These are phyloP conservation scores for Tipula confusa DNA, from an alignment of 2,888 invertebrate species.

Conservation along the genomic window DNA sequence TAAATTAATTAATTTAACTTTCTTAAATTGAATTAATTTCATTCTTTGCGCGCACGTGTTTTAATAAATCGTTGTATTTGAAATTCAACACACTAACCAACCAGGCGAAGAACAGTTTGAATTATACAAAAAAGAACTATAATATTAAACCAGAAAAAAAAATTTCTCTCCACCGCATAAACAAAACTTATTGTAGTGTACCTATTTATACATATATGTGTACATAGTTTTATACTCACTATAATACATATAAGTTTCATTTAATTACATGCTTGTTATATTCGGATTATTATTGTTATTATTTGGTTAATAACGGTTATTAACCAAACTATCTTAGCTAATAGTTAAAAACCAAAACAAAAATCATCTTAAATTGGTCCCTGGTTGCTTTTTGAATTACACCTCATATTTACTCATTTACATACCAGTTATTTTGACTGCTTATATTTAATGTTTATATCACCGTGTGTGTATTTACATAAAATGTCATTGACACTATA, in stretches of 20 bases:
- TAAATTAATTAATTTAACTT: neutral
- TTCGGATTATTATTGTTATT: neutral
- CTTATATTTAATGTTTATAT: neutral
- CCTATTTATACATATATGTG: neutral
- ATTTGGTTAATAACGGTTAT: neutral
- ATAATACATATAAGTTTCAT: neutral
- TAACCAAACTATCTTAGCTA: too few species aligned
- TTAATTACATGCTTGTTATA: neutral
- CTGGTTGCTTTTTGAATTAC: neutral
- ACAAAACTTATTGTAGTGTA: neutral
- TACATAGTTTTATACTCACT: neutral
- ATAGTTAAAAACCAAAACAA: neutral
- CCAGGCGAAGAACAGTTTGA: neutral
- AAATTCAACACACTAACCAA: constrained; percentile 20
- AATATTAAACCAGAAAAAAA: neutral
- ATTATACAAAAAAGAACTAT: neutral
- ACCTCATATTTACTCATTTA: neutral
- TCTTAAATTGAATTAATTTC: neutral
- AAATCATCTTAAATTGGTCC: neutral
- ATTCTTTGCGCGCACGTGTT: neutral
- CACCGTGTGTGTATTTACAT: neutral
- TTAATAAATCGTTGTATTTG: neutral
- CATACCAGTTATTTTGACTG: neutral
- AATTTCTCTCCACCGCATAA: neutral
- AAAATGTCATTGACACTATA: neutral